Percentiles rank a stretch among this genome's conserved stretches.
phyloP scores from a whole-genome alignment of 2,113 vertebrate species.

The Raphicerus campestris region DNA sequence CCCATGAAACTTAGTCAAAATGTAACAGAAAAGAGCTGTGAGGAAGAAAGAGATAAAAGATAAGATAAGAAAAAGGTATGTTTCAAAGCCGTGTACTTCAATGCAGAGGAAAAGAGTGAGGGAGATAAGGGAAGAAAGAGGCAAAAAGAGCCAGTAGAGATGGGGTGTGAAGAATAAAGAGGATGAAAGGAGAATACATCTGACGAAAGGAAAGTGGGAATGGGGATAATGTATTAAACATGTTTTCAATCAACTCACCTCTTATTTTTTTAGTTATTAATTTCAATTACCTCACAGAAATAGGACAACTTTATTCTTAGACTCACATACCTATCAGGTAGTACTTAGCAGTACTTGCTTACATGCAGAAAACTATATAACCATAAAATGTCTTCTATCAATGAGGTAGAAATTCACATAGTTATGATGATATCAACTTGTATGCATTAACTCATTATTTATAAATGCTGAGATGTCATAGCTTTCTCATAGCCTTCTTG shows the following conservation, averaged over 20 bases:
- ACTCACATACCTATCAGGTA: not conserved
- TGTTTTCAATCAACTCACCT: not conserved
- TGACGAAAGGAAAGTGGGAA: not conserved
- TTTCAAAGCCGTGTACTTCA: constrained; percentile 56
- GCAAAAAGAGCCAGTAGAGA: not conserved
- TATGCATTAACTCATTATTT: constrained; percentile 43
- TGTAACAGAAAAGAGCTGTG: constrained; percentile 38
- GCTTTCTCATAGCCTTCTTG: not conserved
- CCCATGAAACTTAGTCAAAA: constrained; percentile 35
- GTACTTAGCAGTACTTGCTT: not conserved
- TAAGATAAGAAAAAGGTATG: constrained; percentile 57
- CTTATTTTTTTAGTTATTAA: not conserved
- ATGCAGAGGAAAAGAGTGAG: not conserved
- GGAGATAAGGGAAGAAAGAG: constrained; percentile 46
- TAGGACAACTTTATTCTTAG: not conserved
- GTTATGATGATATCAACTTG: not conserved
- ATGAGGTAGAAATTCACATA: not conserved
- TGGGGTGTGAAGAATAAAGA: not conserved
- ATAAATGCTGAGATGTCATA: constrained; percentile 49
- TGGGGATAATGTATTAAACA: not conserved
- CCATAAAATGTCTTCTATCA: not conserved
- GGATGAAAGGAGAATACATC: not conserved
- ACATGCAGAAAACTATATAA: not conserved
- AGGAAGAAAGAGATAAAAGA: constrained; percentile 53
- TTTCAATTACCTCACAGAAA: not conserved